Evolutionary conservation across 2,113 vertebrate species (phyloP).

Genomic region (Cariama cristata): DNA sequence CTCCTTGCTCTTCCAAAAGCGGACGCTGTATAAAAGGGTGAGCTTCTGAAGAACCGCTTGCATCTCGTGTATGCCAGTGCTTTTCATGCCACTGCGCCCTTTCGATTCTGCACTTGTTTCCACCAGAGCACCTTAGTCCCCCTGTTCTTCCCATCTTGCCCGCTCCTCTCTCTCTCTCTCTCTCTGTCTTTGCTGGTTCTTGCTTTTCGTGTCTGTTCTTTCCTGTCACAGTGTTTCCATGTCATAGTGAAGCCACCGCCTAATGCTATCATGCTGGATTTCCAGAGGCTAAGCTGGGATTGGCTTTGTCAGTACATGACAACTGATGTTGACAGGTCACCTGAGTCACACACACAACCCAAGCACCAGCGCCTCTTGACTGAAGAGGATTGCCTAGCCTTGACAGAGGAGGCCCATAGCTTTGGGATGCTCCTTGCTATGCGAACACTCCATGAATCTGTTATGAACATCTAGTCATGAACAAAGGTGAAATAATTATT

Average conservation of each 20-base stretch:
- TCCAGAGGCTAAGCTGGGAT: not conserved
- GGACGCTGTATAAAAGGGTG: fast-evolving
- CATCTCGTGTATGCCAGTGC: fast-evolving
- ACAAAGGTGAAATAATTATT: not conserved
- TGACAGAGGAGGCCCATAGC: not conserved
- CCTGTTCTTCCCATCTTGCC: not conserved
- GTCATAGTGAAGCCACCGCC: not conserved
- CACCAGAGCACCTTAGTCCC: not conserved
- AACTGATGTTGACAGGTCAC: not conserved
- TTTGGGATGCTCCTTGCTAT: not conserved
- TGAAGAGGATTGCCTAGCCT: not conserved
- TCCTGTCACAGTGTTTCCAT: not conserved
- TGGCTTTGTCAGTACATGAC: not conserved
- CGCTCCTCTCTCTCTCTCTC: not conserved
- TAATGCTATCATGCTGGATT: not conserved
- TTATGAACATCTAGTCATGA: not conserved
- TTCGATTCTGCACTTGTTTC: not conserved
- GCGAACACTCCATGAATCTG: fast-evolving
- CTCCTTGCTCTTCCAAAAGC: not conserved
- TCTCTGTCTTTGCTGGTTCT: not conserved
- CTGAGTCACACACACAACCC: not conserved
- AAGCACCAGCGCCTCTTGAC: not conserved
- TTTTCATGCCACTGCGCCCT: not conserved
- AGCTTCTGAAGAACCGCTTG: not conserved
- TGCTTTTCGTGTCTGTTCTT: not conserved